These are phyloP conservation scores for Aquatica leii DNA, from an alignment of 2,888 invertebrate genomes.

Conservation along the genomic window DNA sequence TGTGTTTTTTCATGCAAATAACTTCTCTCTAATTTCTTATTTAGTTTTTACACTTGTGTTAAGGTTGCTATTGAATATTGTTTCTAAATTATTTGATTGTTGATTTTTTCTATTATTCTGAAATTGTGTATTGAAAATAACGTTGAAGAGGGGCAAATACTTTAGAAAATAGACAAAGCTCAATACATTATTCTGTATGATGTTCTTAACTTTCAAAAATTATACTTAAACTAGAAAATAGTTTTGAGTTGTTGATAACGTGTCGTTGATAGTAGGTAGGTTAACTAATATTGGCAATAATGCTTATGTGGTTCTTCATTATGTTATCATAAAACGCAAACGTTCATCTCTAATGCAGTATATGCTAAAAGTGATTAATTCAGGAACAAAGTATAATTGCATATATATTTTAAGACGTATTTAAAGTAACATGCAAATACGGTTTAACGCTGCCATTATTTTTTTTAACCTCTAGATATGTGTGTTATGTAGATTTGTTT, in stretches of 20 bases:
- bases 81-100: too few species aligned
- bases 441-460: neutral
- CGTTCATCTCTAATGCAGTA: slow-evolving; percentile 2
- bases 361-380: neutral
- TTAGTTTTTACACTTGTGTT: too few species aligned
- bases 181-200: slow-evolving; percentile 1
- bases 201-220: slow-evolving; percentile 15
- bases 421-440: too few species aligned
- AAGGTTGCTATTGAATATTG: too few species aligned
- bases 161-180: neutral
- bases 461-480: too few species aligned
- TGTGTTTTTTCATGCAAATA: too few species aligned
- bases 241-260: slow-evolving; percentile 19
- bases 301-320: slow-evolving; percentile 5
- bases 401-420: slow-evolving; percentile 4
- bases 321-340: neutral
- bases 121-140: too few species aligned
- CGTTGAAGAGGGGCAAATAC: too few species aligned
- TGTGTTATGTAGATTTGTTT: too few species aligned
- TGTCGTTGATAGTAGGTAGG: slow-evolving; percentile 23
- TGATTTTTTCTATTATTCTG: too few species aligned
- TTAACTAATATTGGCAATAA: slow-evolving; percentile 21
- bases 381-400: neutral
- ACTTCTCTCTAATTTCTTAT: too few species aligned
- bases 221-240: slow-evolving; percentile 14